Evolutionary conservation across 2,888 invertebrate genomes (phyloP), one percentile per base, ranked within the genome.

Genomic region (Zhengitettix transpicula): DNA sequence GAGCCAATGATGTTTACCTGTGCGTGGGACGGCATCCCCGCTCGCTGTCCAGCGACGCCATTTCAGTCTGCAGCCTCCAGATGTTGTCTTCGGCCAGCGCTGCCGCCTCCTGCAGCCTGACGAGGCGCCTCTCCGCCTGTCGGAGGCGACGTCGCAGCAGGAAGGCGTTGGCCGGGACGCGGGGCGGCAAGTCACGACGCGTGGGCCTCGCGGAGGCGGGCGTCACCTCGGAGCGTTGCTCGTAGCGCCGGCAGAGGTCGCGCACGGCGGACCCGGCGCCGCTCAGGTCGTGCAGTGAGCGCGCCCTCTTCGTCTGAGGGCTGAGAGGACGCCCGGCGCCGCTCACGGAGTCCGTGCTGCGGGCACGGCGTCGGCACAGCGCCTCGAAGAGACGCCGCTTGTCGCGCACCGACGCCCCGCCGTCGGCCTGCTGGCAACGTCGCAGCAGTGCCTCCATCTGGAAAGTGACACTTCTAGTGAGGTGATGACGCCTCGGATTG

Each of bases 381-480:
- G 84, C 83, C 68, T 86, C 86, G 68, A 86, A 85, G 17, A 85
- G 72, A 14, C 83, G 81, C 40, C 84, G 75, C 66, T 85, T 82
- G 67, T 85, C 85, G 65, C 80, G 78, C 52, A 86, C 86, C 0
- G 86, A 28, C 14, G 28, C 41, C 14, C 56, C 1, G 12, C 52
- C 47, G 47, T 47, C 47, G 15, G 75, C 73, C 66, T 78, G 76
- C 66, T 80, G 80, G 64, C 80, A 80, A 59, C 76, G 73, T 58
- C 76, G 75, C 61, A 78, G 66, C n/a, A 80, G 68, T 17, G 72
- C 70, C 54, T 77, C 77, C 1, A 79, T 75, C 42, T 74, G 73
- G 28, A 28, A 28, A n/a, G n/a, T n/a, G n/a, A n/a, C n/a, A n/a
- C n/a, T n/a, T n/a, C n/a, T n/a, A n/a, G n/a, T n/a, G n/a, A n/a